These are phyloP conservation scores for Malthinus seriepunctatus DNA, from an alignment of 2,888 invertebrate genomes.

Conservation along the genomic window DNA sequence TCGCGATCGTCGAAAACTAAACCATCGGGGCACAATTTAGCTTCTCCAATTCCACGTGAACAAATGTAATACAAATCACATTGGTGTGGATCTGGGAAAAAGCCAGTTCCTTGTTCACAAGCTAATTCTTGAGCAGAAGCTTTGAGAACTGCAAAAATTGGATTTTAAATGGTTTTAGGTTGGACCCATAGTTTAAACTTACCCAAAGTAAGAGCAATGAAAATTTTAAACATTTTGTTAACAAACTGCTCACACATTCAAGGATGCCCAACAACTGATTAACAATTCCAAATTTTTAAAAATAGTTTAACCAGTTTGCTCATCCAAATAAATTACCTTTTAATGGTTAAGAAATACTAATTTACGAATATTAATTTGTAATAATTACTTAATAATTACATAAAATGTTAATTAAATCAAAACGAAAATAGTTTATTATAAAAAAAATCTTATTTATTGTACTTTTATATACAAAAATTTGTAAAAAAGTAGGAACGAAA, in stretches of 20 bases:
- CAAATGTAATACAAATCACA: slow-evolving; percentile 82
- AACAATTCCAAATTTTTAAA: background rate
- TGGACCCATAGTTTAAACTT: slow-evolving; percentile 7
- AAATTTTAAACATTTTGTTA: too few relatives aligned
- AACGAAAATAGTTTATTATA: background rate
- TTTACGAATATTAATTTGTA: background rate
- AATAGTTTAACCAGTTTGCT: background rate
- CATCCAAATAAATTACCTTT: slow-evolving; percentile 1
- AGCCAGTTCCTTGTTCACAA: slow-evolving; percentile 75
- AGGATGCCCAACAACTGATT: background rate
- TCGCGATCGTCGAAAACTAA: slow-evolving; percentile 75
- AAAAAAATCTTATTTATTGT: slow-evolving; percentile 6
- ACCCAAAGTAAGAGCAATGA: slow-evolving; percentile 10
- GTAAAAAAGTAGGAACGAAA: background rate
- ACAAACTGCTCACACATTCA: slow-evolving; percentile 1
- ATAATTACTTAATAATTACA: background rate
- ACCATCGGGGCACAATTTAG: slow-evolving; percentile 76
- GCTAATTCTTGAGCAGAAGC: slow-evolving; percentile 56
- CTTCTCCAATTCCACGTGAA: slow-evolving; percentile 65
- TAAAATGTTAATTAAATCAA: background rate
- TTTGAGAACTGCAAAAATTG: background rate
- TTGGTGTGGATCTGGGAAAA: slow-evolving; percentile 72
- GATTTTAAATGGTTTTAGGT: background rate
- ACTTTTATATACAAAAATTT: slow-evolving; percentile 5
- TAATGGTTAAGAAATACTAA: background rate